Conservation (phyloP, 2,888 invertebrate species). For the Torymus tubicola region DNA sequence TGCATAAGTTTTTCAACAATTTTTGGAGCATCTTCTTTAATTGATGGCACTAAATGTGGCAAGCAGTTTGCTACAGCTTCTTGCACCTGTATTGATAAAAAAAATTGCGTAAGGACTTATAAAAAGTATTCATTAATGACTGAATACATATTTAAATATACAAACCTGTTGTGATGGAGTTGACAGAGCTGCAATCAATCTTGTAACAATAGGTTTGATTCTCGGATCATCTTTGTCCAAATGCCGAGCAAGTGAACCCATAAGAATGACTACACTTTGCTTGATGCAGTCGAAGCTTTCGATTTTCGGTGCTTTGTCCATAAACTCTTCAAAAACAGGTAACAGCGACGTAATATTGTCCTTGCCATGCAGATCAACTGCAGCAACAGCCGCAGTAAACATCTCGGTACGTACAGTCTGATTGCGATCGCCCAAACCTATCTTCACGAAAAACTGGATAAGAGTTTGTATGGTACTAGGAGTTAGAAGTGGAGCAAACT, state of each 20-base stretch:
- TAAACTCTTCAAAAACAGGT: conserved; percentile 94
- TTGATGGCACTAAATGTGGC: conserved; percentile 93
- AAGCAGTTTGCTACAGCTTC: conserved; percentile 98
- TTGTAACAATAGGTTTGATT: conserved; percentile 94
- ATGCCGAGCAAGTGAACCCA: conserved; percentile 98
- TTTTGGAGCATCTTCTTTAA: conserved; percentile 92
- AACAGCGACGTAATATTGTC: conserved; percentile 83
- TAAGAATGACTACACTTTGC: conserved; percentile 96
- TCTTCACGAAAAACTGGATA: conserved; percentile 90
- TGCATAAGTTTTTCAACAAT: conserved; percentile 92
- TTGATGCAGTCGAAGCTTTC: conserved; percentile 94
- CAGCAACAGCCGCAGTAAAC: conserved; percentile 94
- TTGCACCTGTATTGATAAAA: conserved; percentile 85
- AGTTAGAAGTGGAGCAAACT: conserved; percentile 86
- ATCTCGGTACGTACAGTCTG: conserved; percentile 91
- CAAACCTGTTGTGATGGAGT: conserved; percentile 90
- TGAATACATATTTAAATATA: neutral
- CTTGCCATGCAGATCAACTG: conserved; percentile 95
- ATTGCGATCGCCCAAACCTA: conserved; percentile 91
- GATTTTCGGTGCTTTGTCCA: conserved; percentile 94
- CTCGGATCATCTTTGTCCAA: conserved; percentile 92
- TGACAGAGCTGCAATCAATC: conserved; percentile 92
- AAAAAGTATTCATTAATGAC: no score
- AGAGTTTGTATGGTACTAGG: conserved; percentile 83
- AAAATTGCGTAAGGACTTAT: neutral